Conservation (phyloP, 2,797 vertebrate species). For the Thaleichthys pacificus region DNA sequence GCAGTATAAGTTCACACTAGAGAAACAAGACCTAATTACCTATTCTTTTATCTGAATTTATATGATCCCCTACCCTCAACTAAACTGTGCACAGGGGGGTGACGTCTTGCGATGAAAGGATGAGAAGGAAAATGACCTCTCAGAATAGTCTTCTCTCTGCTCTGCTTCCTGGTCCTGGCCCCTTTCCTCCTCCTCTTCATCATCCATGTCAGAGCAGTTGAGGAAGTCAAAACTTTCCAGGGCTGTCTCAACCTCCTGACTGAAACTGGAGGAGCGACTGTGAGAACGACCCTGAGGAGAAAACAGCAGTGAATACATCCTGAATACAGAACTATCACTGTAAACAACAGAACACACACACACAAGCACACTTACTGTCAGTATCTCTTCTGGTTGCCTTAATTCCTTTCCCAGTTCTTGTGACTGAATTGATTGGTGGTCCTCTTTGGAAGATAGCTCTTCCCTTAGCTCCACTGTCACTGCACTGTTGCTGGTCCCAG, state of each 20-base stretch:
- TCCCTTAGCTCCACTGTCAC: slow-evolving; percentile 23
- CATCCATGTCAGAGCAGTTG: slow-evolving; percentile 86
- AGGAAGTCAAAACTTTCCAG: slow-evolving; percentile 98
- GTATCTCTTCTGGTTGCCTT: slow-evolving; percentile 31
- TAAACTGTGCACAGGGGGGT: too few relatives aligned
- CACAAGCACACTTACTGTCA: slow-evolving; percentile 38
- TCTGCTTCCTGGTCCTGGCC: slow-evolving; percentile 36
- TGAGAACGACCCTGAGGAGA: slow-evolving; percentile 77
- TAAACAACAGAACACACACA: background rate
- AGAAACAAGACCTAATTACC: background rate
- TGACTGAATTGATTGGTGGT: slow-evolving; percentile 20
- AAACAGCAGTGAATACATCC: slow-evolving; percentile 3
- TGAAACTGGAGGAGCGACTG: slow-evolving; percentile 89
- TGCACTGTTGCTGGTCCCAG: slow-evolving; percentile 19
- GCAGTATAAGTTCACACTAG: background rate
- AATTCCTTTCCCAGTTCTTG: slow-evolving; percentile 19
- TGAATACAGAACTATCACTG: background rate
- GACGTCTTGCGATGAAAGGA: too few relatives aligned
- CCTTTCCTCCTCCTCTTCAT: slow-evolving; percentile 66
- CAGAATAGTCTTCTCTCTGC: slow-evolving; percentile 42
- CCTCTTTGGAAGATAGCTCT: slow-evolving; percentile 20
- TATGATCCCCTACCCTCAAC: too few relatives aligned
- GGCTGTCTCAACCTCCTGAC: slow-evolving; percentile 89
- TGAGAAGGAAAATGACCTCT: slow-evolving; percentile 51
- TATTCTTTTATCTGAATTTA: background rate